Evolutionary conservation across 2,888 invertebrate species (phyloP).

Genomic region (Uropetala carovei): DNA sequence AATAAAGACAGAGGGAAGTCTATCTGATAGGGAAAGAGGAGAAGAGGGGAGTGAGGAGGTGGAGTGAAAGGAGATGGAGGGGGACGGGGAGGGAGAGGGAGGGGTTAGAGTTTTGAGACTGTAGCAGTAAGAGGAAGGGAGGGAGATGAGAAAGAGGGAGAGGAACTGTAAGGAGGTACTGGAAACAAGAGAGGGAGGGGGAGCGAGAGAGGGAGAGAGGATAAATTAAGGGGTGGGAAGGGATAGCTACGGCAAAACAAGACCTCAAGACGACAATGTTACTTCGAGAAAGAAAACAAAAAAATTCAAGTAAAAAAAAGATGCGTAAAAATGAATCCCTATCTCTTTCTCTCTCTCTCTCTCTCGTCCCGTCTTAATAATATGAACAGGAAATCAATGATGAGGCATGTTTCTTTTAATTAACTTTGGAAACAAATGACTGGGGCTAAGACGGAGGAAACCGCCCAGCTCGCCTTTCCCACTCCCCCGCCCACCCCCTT

Average conservation of each 20-base stretch:
- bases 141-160: conserved; percentile 31
- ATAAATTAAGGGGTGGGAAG: not conserved
- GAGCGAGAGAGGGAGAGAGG: not conserved
- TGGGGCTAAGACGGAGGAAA: conserved; percentile 54
- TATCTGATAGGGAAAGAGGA: not conserved
- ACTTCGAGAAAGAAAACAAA: not conserved
- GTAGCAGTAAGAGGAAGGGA: too few relatives aligned
- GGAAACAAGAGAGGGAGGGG: conserved; percentile 43
- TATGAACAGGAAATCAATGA: conserved; percentile 66
- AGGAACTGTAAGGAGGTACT: conserved; percentile 47
- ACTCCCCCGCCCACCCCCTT: not conserved
- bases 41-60: not conserved
- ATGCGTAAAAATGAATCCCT: conserved; percentile 49
- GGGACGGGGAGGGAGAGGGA: not conserved
- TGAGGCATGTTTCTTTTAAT: conserved; percentile 67
- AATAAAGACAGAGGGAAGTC: conserved; percentile 60
- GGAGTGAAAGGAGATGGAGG: not conserved
- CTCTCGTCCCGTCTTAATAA: conserved; percentile 48
- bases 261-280: conserved; percentile 54
- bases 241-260: conserved; percentile 28
- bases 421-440: conserved; percentile 66
- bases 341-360: not conserved
- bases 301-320: not conserved
- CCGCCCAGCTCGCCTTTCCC: conserved; percentile 43
- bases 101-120: not conserved